phyloP scores from a whole-genome alignment of 2,113 vertebrate species.

The Hemicordylus capensis region DNA sequence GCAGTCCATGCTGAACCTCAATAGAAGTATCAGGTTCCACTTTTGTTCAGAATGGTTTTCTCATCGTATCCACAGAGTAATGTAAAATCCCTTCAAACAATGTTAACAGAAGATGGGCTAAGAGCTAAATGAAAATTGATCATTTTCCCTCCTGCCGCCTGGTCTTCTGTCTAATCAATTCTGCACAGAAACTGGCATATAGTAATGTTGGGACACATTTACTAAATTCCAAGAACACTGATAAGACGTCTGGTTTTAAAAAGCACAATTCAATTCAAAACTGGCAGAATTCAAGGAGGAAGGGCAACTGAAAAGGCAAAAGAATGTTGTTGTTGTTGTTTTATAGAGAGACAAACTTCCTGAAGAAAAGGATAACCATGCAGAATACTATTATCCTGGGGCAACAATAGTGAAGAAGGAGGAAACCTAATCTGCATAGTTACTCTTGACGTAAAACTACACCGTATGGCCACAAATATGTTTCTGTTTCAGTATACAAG shows the following conservation, averaged over 20 bases:
- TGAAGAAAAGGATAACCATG: not conserved
- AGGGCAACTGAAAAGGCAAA: not conserved
- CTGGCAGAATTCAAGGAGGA: not conserved
- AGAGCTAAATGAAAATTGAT: slow-evolving; percentile 54
- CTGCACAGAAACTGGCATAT: slow-evolving; percentile 23
- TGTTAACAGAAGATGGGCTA: not conserved
- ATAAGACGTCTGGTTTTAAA: slow-evolving; percentile 40
- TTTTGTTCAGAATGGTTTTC: slow-evolving; percentile 26
- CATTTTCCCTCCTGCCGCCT: slow-evolving; percentile 6
- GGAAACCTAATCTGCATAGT: not conserved
- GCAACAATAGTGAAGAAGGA: not conserved
- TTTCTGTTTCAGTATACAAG: not conserved
- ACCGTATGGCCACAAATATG: not conserved
- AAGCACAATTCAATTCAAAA: slow-evolving; percentile 17
- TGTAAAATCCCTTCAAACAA: slow-evolving; percentile 31
- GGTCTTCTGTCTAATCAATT: slow-evolving; percentile 26
- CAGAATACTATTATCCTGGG: too few relatives aligned
- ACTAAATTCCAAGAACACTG: slow-evolving; percentile 18
- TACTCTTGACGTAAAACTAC: not conserved
- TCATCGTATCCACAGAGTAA: not conserved
- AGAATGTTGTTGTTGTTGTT: too few relatives aligned
- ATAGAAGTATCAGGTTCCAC: slow-evolving; percentile 36
- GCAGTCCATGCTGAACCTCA: slow-evolving; percentile 30
- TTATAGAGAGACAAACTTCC: not conserved
- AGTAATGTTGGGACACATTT: not conserved